Conservation (phyloP, 2,113 vertebrate species). For the Neodontobutis hainanensis region DNA sequence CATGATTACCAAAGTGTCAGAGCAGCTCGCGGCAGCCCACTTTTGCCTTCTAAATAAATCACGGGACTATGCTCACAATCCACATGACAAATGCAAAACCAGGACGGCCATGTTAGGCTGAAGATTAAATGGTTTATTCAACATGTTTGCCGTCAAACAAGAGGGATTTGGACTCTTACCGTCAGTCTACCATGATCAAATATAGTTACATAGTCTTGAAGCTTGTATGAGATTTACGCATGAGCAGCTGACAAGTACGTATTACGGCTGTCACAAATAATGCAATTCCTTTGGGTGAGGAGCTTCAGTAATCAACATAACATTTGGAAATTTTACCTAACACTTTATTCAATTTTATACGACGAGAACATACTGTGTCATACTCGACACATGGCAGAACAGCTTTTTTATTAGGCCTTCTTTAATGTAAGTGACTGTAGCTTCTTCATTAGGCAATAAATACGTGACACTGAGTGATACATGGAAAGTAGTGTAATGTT, state of each 20-base stretch:
- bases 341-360: too few species aligned
- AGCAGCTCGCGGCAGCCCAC: constrained; percentile 35
- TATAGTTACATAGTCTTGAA: constrained; percentile 24
- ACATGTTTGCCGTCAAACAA: constrained; percentile 50
- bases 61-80: constrained; percentile 44
- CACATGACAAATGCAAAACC: constrained; percentile 42
- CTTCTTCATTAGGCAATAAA: too few species aligned
- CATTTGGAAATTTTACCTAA: too few species aligned
- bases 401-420: too few species aligned
- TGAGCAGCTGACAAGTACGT: background rate
- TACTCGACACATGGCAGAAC: too few species aligned
- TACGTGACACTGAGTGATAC: too few species aligned
- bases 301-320: background rate
- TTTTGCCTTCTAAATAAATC: constrained; percentile 67
- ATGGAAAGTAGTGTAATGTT: too few species aligned
- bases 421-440: too few species aligned
- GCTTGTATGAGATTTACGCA: constrained; percentile 20
- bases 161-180: constrained; percentile 13
- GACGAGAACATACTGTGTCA: too few species aligned
- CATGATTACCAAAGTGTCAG: constrained; percentile 76
- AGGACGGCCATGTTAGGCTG: constrained; percentile 14
- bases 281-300: background rate
- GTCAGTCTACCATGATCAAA: constrained; percentile 19
- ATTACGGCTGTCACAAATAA: background rate
- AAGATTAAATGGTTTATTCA: constrained; percentile 47